Percentiles rank a stretch among this genome's conserved stretches.
phyloP scores from a whole-genome alignment of 2,888 invertebrate genomes.

The Dicranocentrus wangi region DNA sequence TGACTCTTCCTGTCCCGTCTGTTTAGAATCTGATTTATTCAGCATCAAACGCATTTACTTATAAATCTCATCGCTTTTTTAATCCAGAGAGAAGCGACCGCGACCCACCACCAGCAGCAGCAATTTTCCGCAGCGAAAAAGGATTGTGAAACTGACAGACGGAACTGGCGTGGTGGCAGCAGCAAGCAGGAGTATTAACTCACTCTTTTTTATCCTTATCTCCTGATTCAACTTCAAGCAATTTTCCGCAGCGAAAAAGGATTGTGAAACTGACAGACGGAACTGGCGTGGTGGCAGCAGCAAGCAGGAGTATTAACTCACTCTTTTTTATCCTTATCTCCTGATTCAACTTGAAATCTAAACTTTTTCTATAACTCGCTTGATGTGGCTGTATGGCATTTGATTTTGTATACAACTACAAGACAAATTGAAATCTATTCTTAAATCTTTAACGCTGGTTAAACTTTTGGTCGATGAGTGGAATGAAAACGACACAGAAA shows the following conservation, averaged over 20 bases:
- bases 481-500: conserved; percentile 31
- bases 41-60: too few relatives aligned
- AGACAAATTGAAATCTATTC: too few relatives aligned
- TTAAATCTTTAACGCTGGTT: conserved; percentile 56
- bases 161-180: conserved; percentile 12
- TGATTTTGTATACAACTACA: too few relatives aligned
- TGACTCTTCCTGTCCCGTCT: too few relatives aligned
- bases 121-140: conserved; percentile 9
- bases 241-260: conserved; percentile 19
- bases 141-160: conserved; percentile 51
- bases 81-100: too few relatives aligned
- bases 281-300: conserved; percentile 13
- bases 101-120: neutral
- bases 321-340: conserved; percentile 22
- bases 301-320: conserved; percentile 17
- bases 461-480: conserved; percentile 45
- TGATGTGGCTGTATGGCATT: conserved; percentile 31
- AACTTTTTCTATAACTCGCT: conserved; percentile 1
- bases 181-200: conserved; percentile 14
- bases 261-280: conserved; percentile 48
- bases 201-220: conserved; percentile 25
- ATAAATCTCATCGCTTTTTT: too few relatives aligned
- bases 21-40: conserved; percentile 3
- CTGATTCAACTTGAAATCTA: neutral
- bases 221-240: neutral